phyloP scores from a whole-genome alignment of 1,140 invertebrate species.

The Oreohelix idahoensis region DNA sequence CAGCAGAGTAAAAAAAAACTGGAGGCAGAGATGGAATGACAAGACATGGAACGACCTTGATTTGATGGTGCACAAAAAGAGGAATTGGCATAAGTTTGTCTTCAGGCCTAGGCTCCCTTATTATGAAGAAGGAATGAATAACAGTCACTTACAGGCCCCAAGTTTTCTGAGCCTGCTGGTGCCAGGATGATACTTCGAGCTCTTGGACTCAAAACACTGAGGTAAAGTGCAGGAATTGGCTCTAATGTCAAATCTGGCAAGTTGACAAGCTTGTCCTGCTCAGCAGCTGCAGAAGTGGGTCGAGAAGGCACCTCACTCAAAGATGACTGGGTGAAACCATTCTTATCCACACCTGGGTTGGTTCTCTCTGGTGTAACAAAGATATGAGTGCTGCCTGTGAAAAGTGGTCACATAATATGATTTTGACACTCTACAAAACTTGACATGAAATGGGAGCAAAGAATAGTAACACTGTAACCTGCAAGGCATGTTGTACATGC shows the following conservation, averaged over 20 bases:
- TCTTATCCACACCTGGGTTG: neutral
- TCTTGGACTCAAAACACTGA: constrained; percentile 28
- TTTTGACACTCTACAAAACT: too few relatives aligned
- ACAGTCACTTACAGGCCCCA: constrained; percentile 49
- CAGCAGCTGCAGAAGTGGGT: neutral
- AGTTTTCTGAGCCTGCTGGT: constrained; percentile 23
- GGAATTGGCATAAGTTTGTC: too few relatives aligned
- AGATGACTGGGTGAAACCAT: neutral
- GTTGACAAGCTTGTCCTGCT: neutral
- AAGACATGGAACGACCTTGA: too few relatives aligned
- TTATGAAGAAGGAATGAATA: too few relatives aligned
- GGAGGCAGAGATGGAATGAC: too few relatives aligned
- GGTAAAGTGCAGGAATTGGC: constrained; percentile 14
- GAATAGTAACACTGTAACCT: too few relatives aligned
- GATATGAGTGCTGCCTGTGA: constrained; percentile 44
- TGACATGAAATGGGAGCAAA: too few relatives aligned
- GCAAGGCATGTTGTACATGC: too few relatives aligned
- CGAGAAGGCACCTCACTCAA: constrained; percentile 3
- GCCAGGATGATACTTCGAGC: constrained; percentile 32
- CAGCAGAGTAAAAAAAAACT: too few relatives aligned
- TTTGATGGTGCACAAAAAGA: too few relatives aligned
- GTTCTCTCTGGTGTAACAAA: constrained; percentile 17
- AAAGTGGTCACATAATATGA: too few relatives aligned
- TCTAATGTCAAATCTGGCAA: neutral
- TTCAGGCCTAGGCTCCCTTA: too few relatives aligned